Percentiles rank a stretch among this genome's conserved stretches.
Conservation (phyloP, 2,797 vertebrate species). For the Rhadinocentrus ornatus region DNA sequence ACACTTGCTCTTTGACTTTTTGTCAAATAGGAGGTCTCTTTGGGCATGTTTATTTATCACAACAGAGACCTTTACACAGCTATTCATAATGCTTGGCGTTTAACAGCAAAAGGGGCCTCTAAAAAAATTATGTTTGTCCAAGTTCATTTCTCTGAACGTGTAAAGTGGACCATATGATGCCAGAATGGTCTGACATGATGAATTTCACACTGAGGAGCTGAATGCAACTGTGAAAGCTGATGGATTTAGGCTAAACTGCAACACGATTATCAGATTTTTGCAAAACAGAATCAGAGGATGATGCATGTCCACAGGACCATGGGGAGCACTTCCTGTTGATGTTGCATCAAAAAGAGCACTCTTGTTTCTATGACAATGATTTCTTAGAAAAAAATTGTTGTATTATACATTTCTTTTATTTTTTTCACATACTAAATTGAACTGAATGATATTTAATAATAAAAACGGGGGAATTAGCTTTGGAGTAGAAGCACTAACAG, state of each 20-base stretch:
- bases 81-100: constrained; percentile 37
- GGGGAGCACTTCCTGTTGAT: neutral
- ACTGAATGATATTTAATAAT: neutral
- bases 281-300: neutral
- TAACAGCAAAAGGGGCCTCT: neutral
- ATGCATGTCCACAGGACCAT: neutral
- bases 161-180: neutral
- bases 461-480: neutral
- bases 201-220: neutral
- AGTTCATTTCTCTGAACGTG: constrained; percentile 24
- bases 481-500: neutral
- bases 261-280: neutral
- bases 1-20: constrained; percentile 69
- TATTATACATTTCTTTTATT: neutral
- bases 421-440: neutral
- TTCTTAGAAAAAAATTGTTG: neutral
- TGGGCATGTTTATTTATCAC: constrained; percentile 58
- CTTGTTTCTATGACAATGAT: neutral
- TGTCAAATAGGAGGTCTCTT: constrained; percentile 51
- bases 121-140: constrained; percentile 44
- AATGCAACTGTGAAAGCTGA: neutral
- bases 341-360: neutral
- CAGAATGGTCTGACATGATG: neutral
- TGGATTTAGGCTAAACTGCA: neutral
- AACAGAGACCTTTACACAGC: constrained; percentile 58